phyloP scores from a whole-genome alignment of 1,140 invertebrate species.

The Diorhabda elongata region DNA sequence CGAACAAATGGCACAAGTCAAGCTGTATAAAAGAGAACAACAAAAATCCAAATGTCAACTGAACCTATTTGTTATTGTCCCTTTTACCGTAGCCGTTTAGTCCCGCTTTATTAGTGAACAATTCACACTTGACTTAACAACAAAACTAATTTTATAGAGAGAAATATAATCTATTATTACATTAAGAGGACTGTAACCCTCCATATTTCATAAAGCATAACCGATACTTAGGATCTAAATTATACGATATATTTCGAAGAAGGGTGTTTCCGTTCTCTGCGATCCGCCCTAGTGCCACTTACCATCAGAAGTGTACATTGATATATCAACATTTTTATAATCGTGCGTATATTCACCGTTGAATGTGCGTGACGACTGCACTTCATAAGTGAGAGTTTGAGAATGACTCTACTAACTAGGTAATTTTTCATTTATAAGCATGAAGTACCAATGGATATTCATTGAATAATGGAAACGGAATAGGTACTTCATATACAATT shows the following conservation, averaged over 20 bases:
- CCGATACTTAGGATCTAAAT: slow-evolving; percentile 34
- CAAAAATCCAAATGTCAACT: slow-evolving; percentile 10
- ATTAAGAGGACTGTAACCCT: slow-evolving; percentile 26
- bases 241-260: slow-evolving; percentile 32
- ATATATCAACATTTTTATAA: slow-evolving; percentile 39
- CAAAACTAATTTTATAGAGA: slow-evolving; percentile 36
- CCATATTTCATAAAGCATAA: slow-evolving; percentile 36
- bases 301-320: slow-evolving; percentile 26
- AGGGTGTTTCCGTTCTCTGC: slow-evolving; percentile 24
- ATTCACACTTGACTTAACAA: slow-evolving; percentile 32
- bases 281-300: slow-evolving; percentile 32
- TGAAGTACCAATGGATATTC: too few species aligned
- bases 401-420: too few species aligned
- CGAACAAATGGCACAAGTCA: slow-evolving; percentile 13
- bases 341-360: slow-evolving; percentile 13
- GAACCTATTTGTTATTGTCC: slow-evolving; percentile 18
- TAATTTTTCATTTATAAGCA: too few species aligned
- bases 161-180: slow-evolving; percentile 32
- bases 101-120: slow-evolving; percentile 35
- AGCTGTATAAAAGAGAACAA: slow-evolving; percentile 1
- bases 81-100: slow-evolving; percentile 27
- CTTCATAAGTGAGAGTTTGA: too few species aligned
- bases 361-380: neutral
- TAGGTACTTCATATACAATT: too few species aligned
- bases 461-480: too few species aligned